These are phyloP conservation scores for Lasioglossum baleicum DNA, from an alignment of 1,140 invertebrate genomes.

Conservation along the genomic window DNA sequence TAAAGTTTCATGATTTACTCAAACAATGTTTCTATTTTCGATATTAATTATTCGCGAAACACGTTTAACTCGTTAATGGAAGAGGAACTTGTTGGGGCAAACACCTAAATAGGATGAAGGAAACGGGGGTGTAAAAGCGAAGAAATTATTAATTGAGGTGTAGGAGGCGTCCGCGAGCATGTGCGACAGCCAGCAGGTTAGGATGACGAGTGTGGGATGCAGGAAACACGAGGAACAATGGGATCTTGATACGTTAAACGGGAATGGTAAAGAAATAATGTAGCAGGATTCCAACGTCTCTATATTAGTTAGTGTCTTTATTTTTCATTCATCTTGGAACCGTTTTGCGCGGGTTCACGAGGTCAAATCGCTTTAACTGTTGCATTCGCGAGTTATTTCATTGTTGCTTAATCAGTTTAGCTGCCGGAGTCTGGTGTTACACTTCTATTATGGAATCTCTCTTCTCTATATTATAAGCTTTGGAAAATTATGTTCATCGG, in stretches of 20 bases:
- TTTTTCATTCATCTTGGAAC: not conserved
- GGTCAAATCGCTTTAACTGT: not conserved
- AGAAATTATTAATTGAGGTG: constrained; percentile 1
- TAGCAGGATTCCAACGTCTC: not conserved
- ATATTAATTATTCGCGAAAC: too few relatives aligned
- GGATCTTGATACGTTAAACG: constrained; percentile 3
- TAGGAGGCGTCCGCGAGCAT: not conserved
- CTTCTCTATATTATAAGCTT: not conserved
- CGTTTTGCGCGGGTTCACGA: not conserved
- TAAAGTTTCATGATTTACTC: too few relatives aligned
- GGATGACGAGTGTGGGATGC: constrained; percentile 2
- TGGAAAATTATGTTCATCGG: not conserved
- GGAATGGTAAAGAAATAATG: not conserved
- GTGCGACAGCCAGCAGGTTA: not conserved
- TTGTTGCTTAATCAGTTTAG: not conserved
- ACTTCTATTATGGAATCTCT: not conserved
- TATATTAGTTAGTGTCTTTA: not conserved
- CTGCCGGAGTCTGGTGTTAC: not conserved
- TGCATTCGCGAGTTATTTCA: not conserved
- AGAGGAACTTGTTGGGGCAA: too few relatives aligned
- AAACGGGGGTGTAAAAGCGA: not conserved
- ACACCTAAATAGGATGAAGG: not conserved
- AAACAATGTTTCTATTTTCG: too few relatives aligned
- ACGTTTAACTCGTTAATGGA: too few relatives aligned
- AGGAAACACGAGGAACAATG: not conserved